phyloP scores from a whole-genome alignment of 2,888 invertebrate genomes.

The Caenorhabditis uteleia region DNA sequence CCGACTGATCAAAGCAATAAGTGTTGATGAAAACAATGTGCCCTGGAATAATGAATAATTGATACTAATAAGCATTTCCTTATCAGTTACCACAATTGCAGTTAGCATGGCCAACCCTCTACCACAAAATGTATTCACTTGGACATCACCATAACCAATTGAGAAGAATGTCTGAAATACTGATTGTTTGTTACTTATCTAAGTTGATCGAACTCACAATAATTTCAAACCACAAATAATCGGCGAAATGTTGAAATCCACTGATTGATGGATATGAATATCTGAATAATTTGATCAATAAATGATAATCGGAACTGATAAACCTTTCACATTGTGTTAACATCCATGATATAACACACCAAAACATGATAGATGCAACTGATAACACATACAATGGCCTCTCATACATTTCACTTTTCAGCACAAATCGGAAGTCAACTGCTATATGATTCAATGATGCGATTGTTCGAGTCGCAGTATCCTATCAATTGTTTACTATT shows the following conservation, averaged over 20 bases:
- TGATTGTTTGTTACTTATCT: too few relatives aligned
- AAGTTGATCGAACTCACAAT: conserved; percentile 57
- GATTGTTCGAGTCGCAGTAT: conserved; percentile 86
- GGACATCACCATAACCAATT: conserved; percentile 97
- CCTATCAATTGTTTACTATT: too few relatives aligned
- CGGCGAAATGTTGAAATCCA: conserved; percentile 56
- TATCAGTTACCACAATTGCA: conserved; percentile 87
- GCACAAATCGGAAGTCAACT: conserved; percentile 89
- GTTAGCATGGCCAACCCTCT: conserved; percentile 97
- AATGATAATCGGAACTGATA: not conserved
- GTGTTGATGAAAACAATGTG: conserved; percentile 95
- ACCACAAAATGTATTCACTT: conserved; percentile 99
- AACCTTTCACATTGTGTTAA: conserved; percentile 97
- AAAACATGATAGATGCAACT: conserved; percentile 96
- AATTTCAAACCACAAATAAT: conserved; percentile 67
- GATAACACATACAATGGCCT: conserved; percentile 78
- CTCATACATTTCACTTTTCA: conserved; percentile 98
- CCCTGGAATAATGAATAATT: conserved; percentile 79
- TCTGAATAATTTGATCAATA: conserved; percentile 9
- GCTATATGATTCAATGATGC: conserved; percentile 77
- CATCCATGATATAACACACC: conserved; percentile 99
- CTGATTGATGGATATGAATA: conserved; percentile 45
- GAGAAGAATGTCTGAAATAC: conserved; percentile 86
- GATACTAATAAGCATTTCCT: not conserved
- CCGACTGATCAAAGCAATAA: conserved; percentile 97